Evolutionary conservation across 1,140 invertebrate genomes (phyloP).

Genomic region (Hetaerina americana): DNA sequence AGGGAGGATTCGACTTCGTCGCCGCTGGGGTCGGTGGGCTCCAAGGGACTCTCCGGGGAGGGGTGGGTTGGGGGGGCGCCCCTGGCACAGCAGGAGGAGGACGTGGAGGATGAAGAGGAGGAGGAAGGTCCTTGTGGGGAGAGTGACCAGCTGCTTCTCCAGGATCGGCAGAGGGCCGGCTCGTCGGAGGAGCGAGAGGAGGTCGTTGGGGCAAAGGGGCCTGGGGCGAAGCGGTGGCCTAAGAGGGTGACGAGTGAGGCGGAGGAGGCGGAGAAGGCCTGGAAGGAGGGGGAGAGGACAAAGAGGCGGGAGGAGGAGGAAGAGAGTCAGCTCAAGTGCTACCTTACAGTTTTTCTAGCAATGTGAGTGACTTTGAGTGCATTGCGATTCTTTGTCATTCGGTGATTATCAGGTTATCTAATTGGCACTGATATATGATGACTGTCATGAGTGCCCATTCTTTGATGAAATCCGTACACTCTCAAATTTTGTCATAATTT

Average conservation of each 20-base stretch:
- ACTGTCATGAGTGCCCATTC: too few species aligned
- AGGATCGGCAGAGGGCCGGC: too few species aligned
- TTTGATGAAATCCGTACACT: too few species aligned
- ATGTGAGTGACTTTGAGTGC: constrained; percentile 36
- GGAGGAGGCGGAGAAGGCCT: constrained; percentile 4
- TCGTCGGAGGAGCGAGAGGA: constrained; percentile 23
- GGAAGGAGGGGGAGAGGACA: neutral
- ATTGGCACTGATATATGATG: too few species aligned
- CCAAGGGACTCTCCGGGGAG: too few species aligned
- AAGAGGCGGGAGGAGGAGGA: neutral
- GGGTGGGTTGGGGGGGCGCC: too few species aligned
- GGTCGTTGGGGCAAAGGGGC: too few species aligned
- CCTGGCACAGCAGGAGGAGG: neutral
- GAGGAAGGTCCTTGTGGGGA: neutral
- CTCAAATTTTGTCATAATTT: too few species aligned
- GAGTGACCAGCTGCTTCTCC: too few species aligned
- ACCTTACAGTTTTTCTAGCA: constrained; percentile 37
- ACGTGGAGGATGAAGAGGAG: constrained; percentile 8
- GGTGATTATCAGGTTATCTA: too few species aligned
- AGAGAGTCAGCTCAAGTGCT: constrained; percentile 27
- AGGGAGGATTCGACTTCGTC: constrained; percentile 18
- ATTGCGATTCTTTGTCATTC: too few species aligned
- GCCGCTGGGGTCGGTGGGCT: constrained; percentile 26
- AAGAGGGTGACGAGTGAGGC: neutral
- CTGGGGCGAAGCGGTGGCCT: too few species aligned